Evolutionary conservation across 2,113 vertebrate species (phyloP).

Genomic region (Amblyopsis rosae): DNA sequence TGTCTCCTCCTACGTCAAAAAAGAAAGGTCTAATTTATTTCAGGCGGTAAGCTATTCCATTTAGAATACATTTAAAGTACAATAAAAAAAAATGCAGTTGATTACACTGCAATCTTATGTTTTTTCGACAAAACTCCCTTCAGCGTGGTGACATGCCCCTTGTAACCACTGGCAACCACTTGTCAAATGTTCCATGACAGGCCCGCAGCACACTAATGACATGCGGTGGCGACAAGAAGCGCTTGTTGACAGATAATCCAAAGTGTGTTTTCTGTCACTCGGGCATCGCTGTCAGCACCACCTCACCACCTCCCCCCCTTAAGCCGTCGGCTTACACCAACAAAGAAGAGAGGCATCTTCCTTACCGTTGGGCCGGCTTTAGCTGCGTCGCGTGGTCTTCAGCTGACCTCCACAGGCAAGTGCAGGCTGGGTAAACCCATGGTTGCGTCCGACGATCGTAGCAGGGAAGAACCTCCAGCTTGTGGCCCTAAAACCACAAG

Average conservation of each 20-base stretch:
- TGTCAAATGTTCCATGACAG: conserved; percentile 52
- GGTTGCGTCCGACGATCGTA: conserved; percentile 57
- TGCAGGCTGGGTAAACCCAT: conserved; percentile 70
- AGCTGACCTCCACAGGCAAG: conserved; percentile 75
- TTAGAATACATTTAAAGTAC: too few species aligned
- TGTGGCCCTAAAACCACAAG: conserved; percentile 29
- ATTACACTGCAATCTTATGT: too few species aligned
- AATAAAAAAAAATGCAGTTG: too few species aligned
- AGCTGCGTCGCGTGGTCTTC: conserved; percentile 75
- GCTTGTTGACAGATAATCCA: conserved; percentile 64
- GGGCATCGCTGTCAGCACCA: conserved; percentile 39
- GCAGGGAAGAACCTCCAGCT: conserved; percentile 36
- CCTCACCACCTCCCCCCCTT: conserved; percentile 53
- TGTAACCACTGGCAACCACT: conserved; percentile 23
- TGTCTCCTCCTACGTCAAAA: conserved; percentile 7
- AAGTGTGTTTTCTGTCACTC: conserved; percentile 55
- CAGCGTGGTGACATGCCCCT: conserved; percentile 5
- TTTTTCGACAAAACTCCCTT: neutral
- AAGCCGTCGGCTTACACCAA: conserved; percentile 72
- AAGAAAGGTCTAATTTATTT: conserved; percentile 19
- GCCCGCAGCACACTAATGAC: conserved; percentile 33
- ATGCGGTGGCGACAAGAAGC: conserved; percentile 35
- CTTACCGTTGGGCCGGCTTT: conserved; percentile 82
- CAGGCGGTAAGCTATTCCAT: neutral
- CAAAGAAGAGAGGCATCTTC: conserved; percentile 74